Base-by-base conservation (phyloP, 2,888 invertebrate species). In the Adineta ricciae region DNA sequence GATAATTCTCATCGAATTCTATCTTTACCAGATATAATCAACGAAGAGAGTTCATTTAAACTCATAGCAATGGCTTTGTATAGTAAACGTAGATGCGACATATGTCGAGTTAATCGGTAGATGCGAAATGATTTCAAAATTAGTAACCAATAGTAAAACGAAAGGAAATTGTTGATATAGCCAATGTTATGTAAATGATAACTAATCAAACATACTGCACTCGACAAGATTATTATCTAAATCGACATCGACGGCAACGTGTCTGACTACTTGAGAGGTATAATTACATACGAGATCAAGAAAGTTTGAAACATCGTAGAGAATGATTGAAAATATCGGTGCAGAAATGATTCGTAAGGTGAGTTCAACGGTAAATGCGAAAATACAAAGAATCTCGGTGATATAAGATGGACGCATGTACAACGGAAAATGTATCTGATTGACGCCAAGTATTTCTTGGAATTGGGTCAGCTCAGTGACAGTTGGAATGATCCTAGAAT, bases 121-220 rank as follows among this genome's bases (percentile, higher is more conserved):
- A 38, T 38, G 24, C 73, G 73, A 73, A 73, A 73, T 32, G 73
- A 73, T 73, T 73, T 73, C 11, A 73, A 21, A 24, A 73, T 38
- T 5, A 73, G 16, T 73, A 73, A 24, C 73, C 73, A 73, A 73
- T 41, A 21, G 19, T 73, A 73, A 41, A 73, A 38, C 27, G 73
- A 73, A 73, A 73, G 41, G 21, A 73, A 38, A 41, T 73, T 73
- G 9, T 36, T 7, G 11, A 73, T 36, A 24, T 36, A 24, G 24
- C 9, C 24, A 38, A 24, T 41, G 38, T 73, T 73, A 73, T 73
- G 73, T 73, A 73, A 73, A 73, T 73, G 73, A 73, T 73, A 73
- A 38, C 38, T 11, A 24, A 73, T 73, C 5, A 73, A 41, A 73
- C 38, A 73, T 24, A 73, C 24, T 16, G 27, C 11, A 32, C 64